Evolutionary conservation across 2,888 invertebrate genomes (phyloP).

Genomic region (Ormyrus labotus): DNA sequence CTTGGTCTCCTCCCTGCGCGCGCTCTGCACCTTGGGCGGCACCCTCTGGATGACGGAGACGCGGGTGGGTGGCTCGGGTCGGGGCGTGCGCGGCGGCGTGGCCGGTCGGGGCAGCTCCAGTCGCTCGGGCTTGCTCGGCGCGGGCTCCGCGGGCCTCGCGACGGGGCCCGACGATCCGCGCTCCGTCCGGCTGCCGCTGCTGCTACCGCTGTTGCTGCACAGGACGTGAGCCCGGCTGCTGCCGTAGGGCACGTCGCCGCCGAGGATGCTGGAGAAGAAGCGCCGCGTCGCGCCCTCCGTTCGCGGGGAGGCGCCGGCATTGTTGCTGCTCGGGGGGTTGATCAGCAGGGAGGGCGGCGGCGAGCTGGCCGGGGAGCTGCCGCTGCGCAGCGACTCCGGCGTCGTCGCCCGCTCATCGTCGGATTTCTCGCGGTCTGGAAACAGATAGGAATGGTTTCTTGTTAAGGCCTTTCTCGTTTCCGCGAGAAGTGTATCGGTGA

Average conservation of each 20-base stretch:
- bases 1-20: slow-evolving; percentile 70
- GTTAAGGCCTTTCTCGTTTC: neutral
- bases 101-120: slow-evolving; percentile 74
- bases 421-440: slow-evolving; percentile 74
- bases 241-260: slow-evolving; percentile 89
- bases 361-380: slow-evolving; percentile 70
- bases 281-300: slow-evolving; percentile 77
- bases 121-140: slow-evolving; percentile 73
- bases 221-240: slow-evolving; percentile 84
- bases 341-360: slow-evolving; percentile 61
- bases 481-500: no score
- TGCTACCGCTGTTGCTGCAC: slow-evolving; percentile 73
- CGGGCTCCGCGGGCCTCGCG: slow-evolving; percentile 55
- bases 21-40: slow-evolving; percentile 76
- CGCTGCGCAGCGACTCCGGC: slow-evolving; percentile 71
- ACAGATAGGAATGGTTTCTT: neutral
- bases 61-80: slow-evolving; percentile 80
- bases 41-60: slow-evolving; percentile 91
- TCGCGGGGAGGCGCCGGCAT: slow-evolving; percentile 56
- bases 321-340: neutral
- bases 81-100: slow-evolving; percentile 81
- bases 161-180: slow-evolving; percentile 77
- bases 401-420: slow-evolving; percentile 73
- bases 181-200: slow-evolving; percentile 76
- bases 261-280: slow-evolving; percentile 88